phyloP scores from a whole-genome alignment of 2,888 invertebrate species.

The Nematopogon swammerdamellus region DNA sequence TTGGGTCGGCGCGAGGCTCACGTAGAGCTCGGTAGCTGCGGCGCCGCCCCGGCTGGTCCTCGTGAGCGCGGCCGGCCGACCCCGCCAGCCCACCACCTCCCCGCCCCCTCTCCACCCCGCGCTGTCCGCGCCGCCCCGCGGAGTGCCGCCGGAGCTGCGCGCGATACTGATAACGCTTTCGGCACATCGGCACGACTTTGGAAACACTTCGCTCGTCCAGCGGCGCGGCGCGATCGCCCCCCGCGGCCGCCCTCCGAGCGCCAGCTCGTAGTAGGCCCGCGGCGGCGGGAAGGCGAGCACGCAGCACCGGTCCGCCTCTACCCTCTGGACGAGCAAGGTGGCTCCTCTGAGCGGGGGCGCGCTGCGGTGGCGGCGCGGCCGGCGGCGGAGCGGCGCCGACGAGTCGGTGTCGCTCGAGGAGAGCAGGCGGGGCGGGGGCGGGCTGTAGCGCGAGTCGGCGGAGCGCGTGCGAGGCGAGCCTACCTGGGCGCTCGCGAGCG shows the following conservation, averaged over 20 bases:
- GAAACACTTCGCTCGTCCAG: slow-evolving; percentile 39
- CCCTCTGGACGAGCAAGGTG: slow-evolving; percentile 39
- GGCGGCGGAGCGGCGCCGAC: slow-evolving; percentile 18
- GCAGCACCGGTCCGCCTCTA: slow-evolving; percentile 43
- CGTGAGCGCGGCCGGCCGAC: slow-evolving; percentile 51
- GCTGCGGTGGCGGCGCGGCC: slow-evolving; percentile 9
- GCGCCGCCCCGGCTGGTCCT: slow-evolving; percentile 49
- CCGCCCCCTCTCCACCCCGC: slow-evolving; percentile 27
- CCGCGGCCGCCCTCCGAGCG: slow-evolving; percentile 21
- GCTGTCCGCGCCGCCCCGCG: slow-evolving; percentile 18
- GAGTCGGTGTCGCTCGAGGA: neutral
- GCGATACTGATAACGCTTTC: slow-evolving; percentile 37
- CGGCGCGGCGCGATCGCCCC: slow-evolving; percentile 30
- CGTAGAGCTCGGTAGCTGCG: slow-evolving; percentile 42
- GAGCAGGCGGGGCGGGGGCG: slow-evolving; percentile 9
- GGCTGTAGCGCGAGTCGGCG: slow-evolving; percentile 28
- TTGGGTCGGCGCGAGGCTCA: slow-evolving; percentile 46
- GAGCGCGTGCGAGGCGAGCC: slow-evolving; percentile 57
- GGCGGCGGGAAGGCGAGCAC: slow-evolving; percentile 44
- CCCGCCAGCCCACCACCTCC: slow-evolving; percentile 32
- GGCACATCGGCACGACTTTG: slow-evolving; percentile 46
- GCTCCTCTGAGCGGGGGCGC: slow-evolving; percentile 36
- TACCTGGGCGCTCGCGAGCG: slow-evolving; percentile 61
- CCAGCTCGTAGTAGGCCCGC: slow-evolving; percentile 39
- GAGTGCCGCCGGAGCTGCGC: slow-evolving; percentile 12